phyloP scores from a whole-genome alignment of 2,113 vertebrate species.

The Engystomops pustulosus region DNA sequence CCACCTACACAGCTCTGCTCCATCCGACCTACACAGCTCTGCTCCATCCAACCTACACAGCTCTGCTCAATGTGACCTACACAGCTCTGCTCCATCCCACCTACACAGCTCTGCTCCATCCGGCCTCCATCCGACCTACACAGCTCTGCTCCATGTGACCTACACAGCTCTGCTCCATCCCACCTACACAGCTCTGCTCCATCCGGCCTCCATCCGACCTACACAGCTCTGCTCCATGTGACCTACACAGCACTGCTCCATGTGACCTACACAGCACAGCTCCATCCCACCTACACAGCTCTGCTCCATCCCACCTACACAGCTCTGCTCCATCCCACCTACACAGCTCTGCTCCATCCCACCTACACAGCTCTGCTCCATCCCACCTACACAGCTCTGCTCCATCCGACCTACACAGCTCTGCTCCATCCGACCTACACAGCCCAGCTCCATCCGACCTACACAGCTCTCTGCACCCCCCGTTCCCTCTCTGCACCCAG shows the following conservation, averaged over 20 bases:
- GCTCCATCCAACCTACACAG: no score
- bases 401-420: background rate
- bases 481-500: no score
- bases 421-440: background rate
- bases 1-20: no score
- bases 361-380: background rate
- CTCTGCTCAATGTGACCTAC: no score
- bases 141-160: background rate
- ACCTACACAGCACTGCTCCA: background rate
- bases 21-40: no score
- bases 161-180: background rate
- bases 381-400: background rate
- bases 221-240: background rate
- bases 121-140: background rate
- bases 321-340: background rate
- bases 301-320: background rate
- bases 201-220: background rate
- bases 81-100: background rate
- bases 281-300: background rate
- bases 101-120: background rate
- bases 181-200: background rate
- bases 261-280: background rate
- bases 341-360: background rate
- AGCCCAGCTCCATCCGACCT: no score
- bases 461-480: no score